Evolutionary conservation across 2,797 vertebrate genomes (phyloP).

Genomic region (Crocodylus rhombifer): DNA sequence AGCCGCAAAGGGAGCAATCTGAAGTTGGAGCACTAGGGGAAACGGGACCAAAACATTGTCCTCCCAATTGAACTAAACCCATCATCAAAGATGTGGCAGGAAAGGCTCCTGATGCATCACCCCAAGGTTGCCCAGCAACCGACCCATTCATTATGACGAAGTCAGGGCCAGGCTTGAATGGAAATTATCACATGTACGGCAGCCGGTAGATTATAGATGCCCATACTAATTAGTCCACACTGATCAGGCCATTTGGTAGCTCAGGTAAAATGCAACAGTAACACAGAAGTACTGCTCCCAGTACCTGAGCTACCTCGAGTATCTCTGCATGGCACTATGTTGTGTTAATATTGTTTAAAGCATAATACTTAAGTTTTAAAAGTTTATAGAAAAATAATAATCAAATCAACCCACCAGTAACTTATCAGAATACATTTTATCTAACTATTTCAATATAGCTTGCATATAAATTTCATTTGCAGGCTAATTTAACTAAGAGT

Average conservation of each 20-base stretch:
- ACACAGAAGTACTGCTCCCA: neutral
- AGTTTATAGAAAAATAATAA: neutral
- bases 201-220: too few relatives aligned
- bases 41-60: too few relatives aligned
- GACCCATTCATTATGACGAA: too few relatives aligned
- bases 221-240: too few relatives aligned
- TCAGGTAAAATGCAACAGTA: slow-evolving; percentile 39
- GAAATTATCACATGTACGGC: too few relatives aligned
- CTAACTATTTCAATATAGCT: neutral
- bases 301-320: neutral
- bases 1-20: too few relatives aligned
- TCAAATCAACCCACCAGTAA: neutral
- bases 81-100: too few relatives aligned
- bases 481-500: neutral
- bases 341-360: slow-evolving; percentile 5
- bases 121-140: too few relatives aligned
- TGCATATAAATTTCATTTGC: neutral
- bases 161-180: too few relatives aligned
- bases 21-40: too few relatives aligned
- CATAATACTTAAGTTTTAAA: slow-evolving; percentile 9
- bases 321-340: neutral
- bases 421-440: neutral
- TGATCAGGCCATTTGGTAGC: neutral
- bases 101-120: too few relatives aligned
- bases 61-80: too few relatives aligned